Base-by-base conservation (phyloP, 2,113 vertebrate species). In the Jacana jacana region DNA sequence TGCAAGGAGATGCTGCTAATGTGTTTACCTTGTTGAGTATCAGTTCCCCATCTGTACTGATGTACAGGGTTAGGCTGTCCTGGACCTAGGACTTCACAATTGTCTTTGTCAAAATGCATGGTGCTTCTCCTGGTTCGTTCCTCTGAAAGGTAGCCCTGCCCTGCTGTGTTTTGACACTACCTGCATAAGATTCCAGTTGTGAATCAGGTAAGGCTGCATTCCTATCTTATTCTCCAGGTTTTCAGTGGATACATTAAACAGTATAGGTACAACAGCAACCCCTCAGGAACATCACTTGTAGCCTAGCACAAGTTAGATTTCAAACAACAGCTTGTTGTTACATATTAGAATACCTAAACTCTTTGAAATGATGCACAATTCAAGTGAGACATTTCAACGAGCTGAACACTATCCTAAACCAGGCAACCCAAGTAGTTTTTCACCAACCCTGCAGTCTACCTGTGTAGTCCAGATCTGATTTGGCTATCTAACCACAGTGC, bases 181-280 rank as follows among this genome's bases (percentile, higher is more conserved):
- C 13, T 13, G 10, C 2, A 1, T 4, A 54, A 9, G 13, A 4
- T 39, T 16, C 2, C n/a, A 18, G 6, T 17, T 14, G 17, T 39
- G n/a, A 44, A 20, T 22, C 16, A 57, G 22, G 7, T 24, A 18
- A 57, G 3, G 10, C 3, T 63, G 6, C 1, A 0, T n/a, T 91
- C 48, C 52, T 68, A 28, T 33, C 28, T 42, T 9, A 4, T 88
- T 88, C 19, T 80, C 35, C 52, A 55, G 25, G 17, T 54, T 82
- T 64, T 60, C 54, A 22, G 9, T 24, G 39, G 24, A 49, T 44
- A 48, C 17, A 17, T 78, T 27, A 30, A 86, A 61, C 16, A 44
- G 3, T 11, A 18, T 2, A 69, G 28, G 7, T 12, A 54, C 8
- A 60, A 24, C 10, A 52, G 2, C 6, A 52, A 2, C 15, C 7